Evolutionary conservation across 2,113 vertebrate genomes (phyloP), one percentile per base, ranked within the genome.

Genomic region (Panurus biarmicus): DNA sequence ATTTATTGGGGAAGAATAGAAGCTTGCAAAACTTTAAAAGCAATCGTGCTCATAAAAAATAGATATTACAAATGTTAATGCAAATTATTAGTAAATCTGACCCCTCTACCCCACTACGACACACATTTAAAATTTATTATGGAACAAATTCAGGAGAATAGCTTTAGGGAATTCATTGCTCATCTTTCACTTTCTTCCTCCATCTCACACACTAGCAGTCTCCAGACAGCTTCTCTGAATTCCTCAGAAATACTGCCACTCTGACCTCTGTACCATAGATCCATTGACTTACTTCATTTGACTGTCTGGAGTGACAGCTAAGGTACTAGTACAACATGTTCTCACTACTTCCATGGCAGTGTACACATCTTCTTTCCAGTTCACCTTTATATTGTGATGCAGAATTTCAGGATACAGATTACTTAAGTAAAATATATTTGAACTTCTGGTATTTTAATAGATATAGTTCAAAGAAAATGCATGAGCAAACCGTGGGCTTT

Each of bases 301-400:
- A 86, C 94, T 96, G 94, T 95, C 91, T 96, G 85, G 95, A 92
- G 92, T 96, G 95, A 96, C 96, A 96, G 95, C 78, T 96, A 81
- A 96, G 96, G 87, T 94, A 95, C 93, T 95, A 94, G 96, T 96
- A 97, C 93, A 96, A 95, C 94, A 95, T 96, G 91, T 95, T 96
- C 94, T 94, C 90, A 92, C 88, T 95, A 94, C 90, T 94, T 95
- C 87, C 89, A 85, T 83, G 86, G 88, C 95, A 96, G 82, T 56
- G 53, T 89, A 95, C 65, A 48, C 80, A 91, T 76, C 85, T 79
- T 67, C 94, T 84, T 94, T 77, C 67, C 95, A 80, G 85, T 72
- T 94, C 95, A 94, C 71, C 62, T 91, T 85, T 69, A 33, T 92
- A 92, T 92, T 92, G 84, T 93, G 93, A 96, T 95, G 91, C 94